Percentiles rank a stretch among this genome's conserved stretches.
phyloP scores from a whole-genome alignment of 2,888 invertebrate species.

The Brachyptera putata region DNA sequence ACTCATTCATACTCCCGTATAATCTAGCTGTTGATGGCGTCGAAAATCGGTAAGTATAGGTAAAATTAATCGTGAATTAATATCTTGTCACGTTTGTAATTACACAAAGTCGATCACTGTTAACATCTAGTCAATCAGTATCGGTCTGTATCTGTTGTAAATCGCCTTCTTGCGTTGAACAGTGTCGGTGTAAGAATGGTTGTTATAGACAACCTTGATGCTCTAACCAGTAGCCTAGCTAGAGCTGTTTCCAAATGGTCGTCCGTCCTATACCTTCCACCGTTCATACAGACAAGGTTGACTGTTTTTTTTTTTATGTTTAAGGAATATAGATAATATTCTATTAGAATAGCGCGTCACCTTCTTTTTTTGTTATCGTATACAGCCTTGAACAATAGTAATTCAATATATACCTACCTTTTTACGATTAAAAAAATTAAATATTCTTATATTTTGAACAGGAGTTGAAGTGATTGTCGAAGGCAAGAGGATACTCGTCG shows the following conservation, averaged over 20 bases:
- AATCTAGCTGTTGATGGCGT: too few species aligned
- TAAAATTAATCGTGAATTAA: too few species aligned
- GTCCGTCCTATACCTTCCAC: too few species aligned
- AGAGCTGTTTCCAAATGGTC: too few species aligned
- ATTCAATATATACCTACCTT: not conserved
- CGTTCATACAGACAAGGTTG: not conserved
- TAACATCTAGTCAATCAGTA: slow-evolving; percentile 5
- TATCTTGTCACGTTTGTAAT: too few species aligned
- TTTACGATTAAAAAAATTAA: too few species aligned
- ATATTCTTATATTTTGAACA: too few species aligned
- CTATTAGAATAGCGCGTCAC: slow-evolving; percentile 1
- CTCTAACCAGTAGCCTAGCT: slow-evolving; percentile 7
- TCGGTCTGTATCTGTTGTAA: not conserved
- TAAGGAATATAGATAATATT: not conserved
- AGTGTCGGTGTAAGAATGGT: not conserved
- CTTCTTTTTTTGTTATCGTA: not conserved
- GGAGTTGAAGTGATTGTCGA: not conserved
- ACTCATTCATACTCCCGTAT: too few species aligned
- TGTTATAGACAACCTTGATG: slow-evolving; percentile 3
- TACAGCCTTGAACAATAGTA: slow-evolving; percentile 13
- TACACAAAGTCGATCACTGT: too few species aligned
- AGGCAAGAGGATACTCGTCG: not conserved
- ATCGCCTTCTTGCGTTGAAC: not conserved
- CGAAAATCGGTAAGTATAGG: too few species aligned
- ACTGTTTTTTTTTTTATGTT: not conserved